phyloP scores from a whole-genome alignment of 2,113 vertebrate species.

The Micronisus gabar region DNA sequence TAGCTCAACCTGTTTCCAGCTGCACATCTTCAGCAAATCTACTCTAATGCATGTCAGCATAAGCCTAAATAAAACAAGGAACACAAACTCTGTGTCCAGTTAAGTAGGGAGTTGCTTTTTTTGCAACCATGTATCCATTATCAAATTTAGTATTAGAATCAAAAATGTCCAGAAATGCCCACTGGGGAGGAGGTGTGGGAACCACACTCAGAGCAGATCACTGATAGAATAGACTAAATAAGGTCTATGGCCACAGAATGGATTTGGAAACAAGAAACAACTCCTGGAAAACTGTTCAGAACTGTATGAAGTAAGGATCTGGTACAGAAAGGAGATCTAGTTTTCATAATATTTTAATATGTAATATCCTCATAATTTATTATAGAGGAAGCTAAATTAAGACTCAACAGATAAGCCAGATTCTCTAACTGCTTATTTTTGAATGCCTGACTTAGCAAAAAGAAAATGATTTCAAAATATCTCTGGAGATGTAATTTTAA shows the following conservation, averaged over 20 bases:
- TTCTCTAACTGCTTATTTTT: not conserved
- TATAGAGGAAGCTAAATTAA: not conserved
- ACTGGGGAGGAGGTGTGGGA: not conserved
- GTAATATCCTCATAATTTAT: not conserved
- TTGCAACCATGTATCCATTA: fast-evolving
- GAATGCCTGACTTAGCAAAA: not conserved
- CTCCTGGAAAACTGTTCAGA: not conserved
- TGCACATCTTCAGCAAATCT: not conserved
- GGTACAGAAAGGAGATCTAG: not conserved
- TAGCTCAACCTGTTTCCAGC: not conserved
- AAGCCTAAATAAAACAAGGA: not conserved
- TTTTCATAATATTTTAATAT: not conserved
- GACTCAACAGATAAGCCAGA: not conserved
- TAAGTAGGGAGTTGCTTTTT: not conserved
- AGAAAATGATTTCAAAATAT: not conserved
- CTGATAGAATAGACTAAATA: not conserved
- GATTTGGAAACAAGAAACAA: not conserved
- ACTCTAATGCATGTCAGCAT: not conserved
- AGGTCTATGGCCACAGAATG: not conserved
- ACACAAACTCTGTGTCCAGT: not conserved
- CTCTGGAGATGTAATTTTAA: not conserved
- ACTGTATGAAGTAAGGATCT: not conserved
- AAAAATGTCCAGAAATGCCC: not conserved
- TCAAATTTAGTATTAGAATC: not conserved
- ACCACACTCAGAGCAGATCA: not conserved